A percentile compares a stretch with the other conserved stretches of the same genome.
phyloP scores from a whole-genome alignment of 1,140 invertebrate species.

The Acromyrmex echinatior region DNA sequence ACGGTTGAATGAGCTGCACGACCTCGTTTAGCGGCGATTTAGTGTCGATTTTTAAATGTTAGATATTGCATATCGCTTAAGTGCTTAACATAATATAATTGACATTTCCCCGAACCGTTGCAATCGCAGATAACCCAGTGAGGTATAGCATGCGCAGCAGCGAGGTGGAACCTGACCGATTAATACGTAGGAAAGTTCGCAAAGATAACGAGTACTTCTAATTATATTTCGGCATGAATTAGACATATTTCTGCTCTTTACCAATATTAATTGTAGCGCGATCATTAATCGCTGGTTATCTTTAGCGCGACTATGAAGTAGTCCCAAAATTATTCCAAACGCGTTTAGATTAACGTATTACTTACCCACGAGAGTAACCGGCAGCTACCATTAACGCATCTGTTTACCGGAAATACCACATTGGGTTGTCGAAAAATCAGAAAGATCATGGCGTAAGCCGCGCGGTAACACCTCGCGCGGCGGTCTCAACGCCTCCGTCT shows the following conservation, averaged over 20 bases:
- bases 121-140: conserved; percentile 48
- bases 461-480: background rate
- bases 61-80: conserved; percentile 47
- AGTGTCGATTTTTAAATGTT: conserved; percentile 36
- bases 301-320: background rate
- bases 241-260: background rate
- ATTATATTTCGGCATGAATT: conserved; percentile 27
- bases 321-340: conserved; percentile 31
- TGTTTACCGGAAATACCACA: conserved; percentile 73
- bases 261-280: conserved; percentile 38
- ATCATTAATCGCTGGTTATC: conserved; percentile 29
- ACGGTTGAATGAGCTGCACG: conserved; percentile 61
- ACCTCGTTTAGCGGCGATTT: conserved; percentile 55
- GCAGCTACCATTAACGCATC: conserved; percentile 55
- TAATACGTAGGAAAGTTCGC: conserved; percentile 22
- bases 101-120: conserved; percentile 15
- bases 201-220: background rate
- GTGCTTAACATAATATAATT: conserved; percentile 42
- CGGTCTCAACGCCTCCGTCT: conserved; percentile 31
- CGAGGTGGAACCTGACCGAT: conserved; percentile 9
- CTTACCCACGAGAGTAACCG: background rate
- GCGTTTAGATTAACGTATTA: conserved; percentile 32
- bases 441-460: background rate
- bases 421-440: conserved; percentile 72
- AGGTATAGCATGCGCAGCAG: conserved; percentile 52